phyloP scores from a whole-genome alignment of 2,888 invertebrate genomes.

The Lochmaea capreae region DNA sequence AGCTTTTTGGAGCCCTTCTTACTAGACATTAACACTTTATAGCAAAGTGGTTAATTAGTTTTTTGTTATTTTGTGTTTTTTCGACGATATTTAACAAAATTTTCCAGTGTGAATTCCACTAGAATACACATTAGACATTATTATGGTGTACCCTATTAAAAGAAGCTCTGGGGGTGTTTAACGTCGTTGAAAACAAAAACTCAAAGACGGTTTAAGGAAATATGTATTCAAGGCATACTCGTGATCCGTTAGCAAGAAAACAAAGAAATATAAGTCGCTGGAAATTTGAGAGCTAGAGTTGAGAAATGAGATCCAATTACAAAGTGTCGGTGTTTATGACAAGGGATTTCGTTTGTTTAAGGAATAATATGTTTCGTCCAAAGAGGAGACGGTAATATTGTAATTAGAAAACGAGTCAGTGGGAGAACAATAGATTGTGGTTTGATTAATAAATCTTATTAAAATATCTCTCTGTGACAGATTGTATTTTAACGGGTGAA shows the following conservation, averaged over 20 bases:
- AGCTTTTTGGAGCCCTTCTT: too few relatives aligned
- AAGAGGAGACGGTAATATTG: not conserved
- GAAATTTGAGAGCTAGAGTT: constrained; percentile 35
- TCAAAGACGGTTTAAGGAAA: constrained; percentile 31
- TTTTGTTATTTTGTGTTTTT: too few relatives aligned
- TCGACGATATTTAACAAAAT: too few relatives aligned
- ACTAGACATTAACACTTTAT: too few relatives aligned
- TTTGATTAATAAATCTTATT: constrained; percentile 1
- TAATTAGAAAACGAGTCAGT: not conserved
- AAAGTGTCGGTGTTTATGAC: constrained; percentile 34
- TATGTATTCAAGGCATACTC: constrained; percentile 32
- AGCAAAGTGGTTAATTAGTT: too few relatives aligned
- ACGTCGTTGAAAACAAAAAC: constrained; percentile 11
- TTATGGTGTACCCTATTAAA: constrained; percentile 2
- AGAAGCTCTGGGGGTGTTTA: constrained; percentile 4
- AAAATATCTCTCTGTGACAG: not conserved
- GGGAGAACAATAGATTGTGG: not conserved
- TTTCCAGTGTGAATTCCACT: too few relatives aligned
- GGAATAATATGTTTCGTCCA: constrained; percentile 19
- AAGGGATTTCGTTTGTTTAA: constrained; percentile 28
- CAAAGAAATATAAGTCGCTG: constrained; percentile 41
- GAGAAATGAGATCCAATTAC: constrained; percentile 31
- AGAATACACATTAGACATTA: not conserved
- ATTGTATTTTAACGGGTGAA: not conserved
- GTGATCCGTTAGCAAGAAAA: constrained; percentile 35